Base-by-base conservation (phyloP, 2,113 vertebrate genomes). In the Eurystomus gularis region DNA sequence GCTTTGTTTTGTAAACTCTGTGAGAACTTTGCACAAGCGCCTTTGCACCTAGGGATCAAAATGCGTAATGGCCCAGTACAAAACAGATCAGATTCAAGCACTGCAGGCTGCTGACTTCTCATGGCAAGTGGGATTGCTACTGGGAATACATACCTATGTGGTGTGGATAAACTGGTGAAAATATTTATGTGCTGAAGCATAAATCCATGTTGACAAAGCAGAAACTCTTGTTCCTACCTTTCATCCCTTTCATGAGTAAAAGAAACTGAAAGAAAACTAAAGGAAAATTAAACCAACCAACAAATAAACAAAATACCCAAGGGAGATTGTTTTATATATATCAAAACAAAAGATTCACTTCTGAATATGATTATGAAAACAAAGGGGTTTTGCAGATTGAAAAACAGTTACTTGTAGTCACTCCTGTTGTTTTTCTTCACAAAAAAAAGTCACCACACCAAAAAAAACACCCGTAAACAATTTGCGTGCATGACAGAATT, bases 51-150 rank as follows among this genome's bases (percentile, higher is more conserved):
- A 28, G 6, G 12, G 91, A 72, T 54, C 31, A 10, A 11, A 31
- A 31, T 1, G 11, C 13, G 9, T 4, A 33, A 55, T 0, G 23
- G 61, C 48, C 12, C 35, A 10, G 40, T 5, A 29, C 42, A 70
- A 5, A 42, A 71, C 28, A 39, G 48, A 25, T 17, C 48, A 13
- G 48, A 6, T 17, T 31, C 71, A 9, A 23, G 20, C 13, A 20
- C 62, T 11, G 48, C n/a, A 3, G 29, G 46, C 42, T 86, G n/a
- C 80, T 26, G 60, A 18, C 60, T 90, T 35, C 83, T 33, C 46
- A 5, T 2, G 61, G 83, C 49, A 49, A 52, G 15, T 7, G 75
- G 54, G 75, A 31, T 7, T 49, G 60, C 64, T 11, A 10, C 9
- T n/a, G 79, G 71, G 79, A 57, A 70, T 31, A 20, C 5, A 3